Evolutionary conservation across 2,113 vertebrate species (phyloP).

Genomic region (Podilymbus podiceps): DNA sequence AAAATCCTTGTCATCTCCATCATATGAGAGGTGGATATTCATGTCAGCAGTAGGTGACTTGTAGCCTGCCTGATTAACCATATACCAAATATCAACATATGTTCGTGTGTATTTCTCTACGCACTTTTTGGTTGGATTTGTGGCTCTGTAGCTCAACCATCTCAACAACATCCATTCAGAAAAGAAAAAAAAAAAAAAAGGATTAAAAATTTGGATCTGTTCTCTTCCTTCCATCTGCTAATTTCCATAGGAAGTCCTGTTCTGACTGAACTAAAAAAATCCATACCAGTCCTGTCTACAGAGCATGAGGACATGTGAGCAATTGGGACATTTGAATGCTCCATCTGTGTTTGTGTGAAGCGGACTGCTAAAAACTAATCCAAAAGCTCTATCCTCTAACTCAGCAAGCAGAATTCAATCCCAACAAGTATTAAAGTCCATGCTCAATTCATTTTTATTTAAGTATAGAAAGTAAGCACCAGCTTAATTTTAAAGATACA

Average conservation of each 20-base stretch:
- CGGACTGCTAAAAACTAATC: neutral
- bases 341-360: constrained; percentile 31
- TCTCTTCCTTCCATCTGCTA: constrained; percentile 49
- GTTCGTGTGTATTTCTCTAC: constrained; percentile 23
- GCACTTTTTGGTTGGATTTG: constrained; percentile 17
- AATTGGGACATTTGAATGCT: constrained; percentile 27
- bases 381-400: neutral
- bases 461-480: neutral
- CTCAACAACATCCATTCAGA: constrained; percentile 45
- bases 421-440: neutral
- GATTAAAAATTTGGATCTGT: constrained; percentile 49
- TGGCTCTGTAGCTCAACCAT: neutral
- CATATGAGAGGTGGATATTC: neutral
- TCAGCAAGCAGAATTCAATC: neutral
- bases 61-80: neutral
- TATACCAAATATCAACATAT: constrained; percentile 10
- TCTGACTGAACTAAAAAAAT: constrained; percentile 38
- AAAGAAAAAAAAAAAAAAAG: neutral
- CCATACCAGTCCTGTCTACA: constrained; percentile 33
- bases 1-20: neutral
- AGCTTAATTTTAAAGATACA: neutral
- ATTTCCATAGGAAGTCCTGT: constrained; percentile 41
- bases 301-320: constrained; percentile 46
- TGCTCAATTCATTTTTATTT: neutral
- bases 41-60: neutral